phyloP scores from a whole-genome alignment of 2,113 vertebrate species.

The Mesitornis unicolor region DNA sequence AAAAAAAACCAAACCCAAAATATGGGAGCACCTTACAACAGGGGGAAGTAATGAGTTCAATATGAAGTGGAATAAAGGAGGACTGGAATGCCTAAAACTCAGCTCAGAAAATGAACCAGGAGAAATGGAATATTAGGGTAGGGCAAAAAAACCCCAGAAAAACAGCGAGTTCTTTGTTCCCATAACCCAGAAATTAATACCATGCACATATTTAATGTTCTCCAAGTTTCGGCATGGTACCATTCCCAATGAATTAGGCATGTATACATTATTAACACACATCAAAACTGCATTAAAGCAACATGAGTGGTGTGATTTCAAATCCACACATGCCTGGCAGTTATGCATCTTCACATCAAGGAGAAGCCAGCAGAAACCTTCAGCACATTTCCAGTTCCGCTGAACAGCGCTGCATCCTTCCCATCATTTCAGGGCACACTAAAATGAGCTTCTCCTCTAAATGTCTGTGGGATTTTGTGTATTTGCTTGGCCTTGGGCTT shows the following conservation, averaged over 20 bases:
- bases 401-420: not conserved
- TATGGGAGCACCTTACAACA: not conserved
- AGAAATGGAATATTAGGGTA: not conserved
- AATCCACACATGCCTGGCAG: slow-evolving; percentile 37
- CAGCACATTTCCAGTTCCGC: not conserved
- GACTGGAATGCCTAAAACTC: not conserved
- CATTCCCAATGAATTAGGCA: slow-evolving; percentile 19
- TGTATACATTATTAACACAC: slow-evolving; percentile 50
- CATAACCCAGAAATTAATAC: not conserved
- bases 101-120: not conserved
- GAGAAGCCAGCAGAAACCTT: not conserved
- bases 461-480: not conserved
- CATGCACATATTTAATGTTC: slow-evolving; percentile 9
- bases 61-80: not conserved
- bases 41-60: not conserved
- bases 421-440: not conserved
- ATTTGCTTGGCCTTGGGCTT: not conserved
- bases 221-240: not conserved
- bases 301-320: slow-evolving; percentile 43
- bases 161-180: not conserved
- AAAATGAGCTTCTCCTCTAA: not conserved
- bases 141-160: not conserved
- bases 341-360: slow-evolving; percentile 13
- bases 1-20: not conserved
- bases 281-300: slow-evolving; percentile 60